Evolutionary conservation across 37 sponge, comb jelly and placozoan genomes (phyloP).

Genomic region (Ianthella basta): DNA sequence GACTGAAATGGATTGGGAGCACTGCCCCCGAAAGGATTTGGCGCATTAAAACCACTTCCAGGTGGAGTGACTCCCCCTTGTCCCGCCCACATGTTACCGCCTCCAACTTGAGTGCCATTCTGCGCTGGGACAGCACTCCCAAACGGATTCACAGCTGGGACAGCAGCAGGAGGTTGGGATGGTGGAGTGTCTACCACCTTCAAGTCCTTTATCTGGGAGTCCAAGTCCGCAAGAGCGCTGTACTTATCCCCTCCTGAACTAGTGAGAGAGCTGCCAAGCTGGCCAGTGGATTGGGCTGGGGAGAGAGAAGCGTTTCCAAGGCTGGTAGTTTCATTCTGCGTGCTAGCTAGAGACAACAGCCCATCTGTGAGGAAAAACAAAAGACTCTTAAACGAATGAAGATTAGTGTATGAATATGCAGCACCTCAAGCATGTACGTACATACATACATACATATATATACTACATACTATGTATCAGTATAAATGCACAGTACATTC

Average conservation of each 20-base stretch:
- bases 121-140: neutral
- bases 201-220: constrained; percentile 53
- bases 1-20: constrained; percentile 6
- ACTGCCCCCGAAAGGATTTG: constrained; percentile 12
- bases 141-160: constrained; percentile 21
- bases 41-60: neutral
- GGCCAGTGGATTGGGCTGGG: neutral
- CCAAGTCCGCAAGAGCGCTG: constrained; percentile 67
- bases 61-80: neutral
- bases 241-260: constrained; percentile 54
- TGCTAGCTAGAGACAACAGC: neutral
- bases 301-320: neutral
- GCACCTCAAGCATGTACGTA: neutral
- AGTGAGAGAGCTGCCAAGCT: neutral
- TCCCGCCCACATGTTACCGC: neutral
- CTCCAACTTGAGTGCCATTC: neutral
- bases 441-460: constrained; percentile 13
- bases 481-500: too few relatives aligned
- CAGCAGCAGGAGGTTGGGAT: neutral
- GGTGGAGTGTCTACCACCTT: constrained; percentile 4
- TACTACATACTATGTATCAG: too few relatives aligned
- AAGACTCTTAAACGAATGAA: neutral
- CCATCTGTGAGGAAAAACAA: neutral
- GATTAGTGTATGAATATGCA: neutral
- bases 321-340: neutral